Conservation (phyloP, 2,113 vertebrate genomes). For the Rhombomys opimus region DNA sequence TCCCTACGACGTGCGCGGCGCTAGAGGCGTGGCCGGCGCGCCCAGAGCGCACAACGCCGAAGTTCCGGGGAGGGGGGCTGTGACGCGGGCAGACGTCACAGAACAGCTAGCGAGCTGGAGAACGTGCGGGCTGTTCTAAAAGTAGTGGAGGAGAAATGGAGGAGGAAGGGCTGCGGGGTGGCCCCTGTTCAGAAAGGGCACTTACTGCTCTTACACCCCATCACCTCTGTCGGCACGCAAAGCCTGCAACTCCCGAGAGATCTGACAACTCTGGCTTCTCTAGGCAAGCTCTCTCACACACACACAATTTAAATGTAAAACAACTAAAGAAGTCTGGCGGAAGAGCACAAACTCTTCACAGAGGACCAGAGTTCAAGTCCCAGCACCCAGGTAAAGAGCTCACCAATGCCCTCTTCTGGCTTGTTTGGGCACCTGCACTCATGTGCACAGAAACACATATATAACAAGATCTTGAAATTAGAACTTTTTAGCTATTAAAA, state of each 20-base stretch:
- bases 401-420: background rate
- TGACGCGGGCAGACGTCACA: background rate
- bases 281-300: background rate
- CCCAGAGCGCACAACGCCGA: background rate
- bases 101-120: background rate
- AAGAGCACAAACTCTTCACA: background rate
- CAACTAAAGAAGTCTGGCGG: background rate
- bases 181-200: background rate
- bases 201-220: background rate
- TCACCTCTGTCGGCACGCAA: background rate
- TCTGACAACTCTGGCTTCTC: background rate
- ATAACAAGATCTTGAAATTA: background rate
- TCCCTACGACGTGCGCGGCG: background rate
- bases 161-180: background rate
- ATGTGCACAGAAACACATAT: background rate
- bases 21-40: accelerated
- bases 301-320: background rate
- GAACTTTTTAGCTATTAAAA: background rate
- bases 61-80: background rate
- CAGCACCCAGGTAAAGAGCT: background rate
- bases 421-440: background rate
- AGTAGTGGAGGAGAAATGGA: background rate
- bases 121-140: background rate
- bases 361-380: background rate
- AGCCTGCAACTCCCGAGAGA: background rate